phyloP scores from a whole-genome alignment of 2,888 invertebrate species.

The Nephrotoma flavescens region DNA sequence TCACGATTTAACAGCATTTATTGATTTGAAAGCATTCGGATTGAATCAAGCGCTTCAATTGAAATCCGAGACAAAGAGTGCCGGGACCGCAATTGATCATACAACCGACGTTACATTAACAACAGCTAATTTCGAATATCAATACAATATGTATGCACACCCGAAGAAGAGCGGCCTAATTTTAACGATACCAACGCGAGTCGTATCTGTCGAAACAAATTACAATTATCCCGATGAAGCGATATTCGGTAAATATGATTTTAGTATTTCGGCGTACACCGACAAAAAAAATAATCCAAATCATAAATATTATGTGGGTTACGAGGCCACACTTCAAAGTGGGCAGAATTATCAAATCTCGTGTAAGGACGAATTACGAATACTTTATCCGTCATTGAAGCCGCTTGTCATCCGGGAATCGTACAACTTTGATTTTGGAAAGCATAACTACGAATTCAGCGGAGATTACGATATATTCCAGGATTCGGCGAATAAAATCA shows the following conservation, averaged over 20 bases:
- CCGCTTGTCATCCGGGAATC: constrained; percentile 27
- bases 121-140: constrained; percentile 55
- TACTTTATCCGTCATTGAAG: constrained; percentile 49
- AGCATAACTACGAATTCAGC: not conserved
- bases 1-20: constrained; percentile 46
- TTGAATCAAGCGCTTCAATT: constrained; percentile 60
- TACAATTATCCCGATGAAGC: constrained; percentile 34
- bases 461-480: not conserved
- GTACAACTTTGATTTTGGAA: not conserved
- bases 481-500: constrained; percentile 33
- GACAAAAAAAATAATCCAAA: constrained; percentile 56
- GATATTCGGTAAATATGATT: constrained; percentile 43
- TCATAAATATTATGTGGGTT: constrained; percentile 35
- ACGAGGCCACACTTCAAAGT: not conserved
- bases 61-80: constrained; percentile 45
- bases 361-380: constrained; percentile 36
- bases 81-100: constrained; percentile 45
- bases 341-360: constrained; percentile 19
- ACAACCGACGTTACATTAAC: constrained; percentile 54
- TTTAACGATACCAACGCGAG: constrained; percentile 51
- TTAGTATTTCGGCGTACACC: constrained; percentile 48
- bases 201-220: constrained; percentile 44
- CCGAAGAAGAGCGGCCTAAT: constrained; percentile 46
- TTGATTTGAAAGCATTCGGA: constrained; percentile 60
- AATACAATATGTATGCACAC: constrained; percentile 48